These are phyloP conservation scores for Nineta flava DNA, from an alignment of 2,888 invertebrate species.

Conservation along the genomic window DNA sequence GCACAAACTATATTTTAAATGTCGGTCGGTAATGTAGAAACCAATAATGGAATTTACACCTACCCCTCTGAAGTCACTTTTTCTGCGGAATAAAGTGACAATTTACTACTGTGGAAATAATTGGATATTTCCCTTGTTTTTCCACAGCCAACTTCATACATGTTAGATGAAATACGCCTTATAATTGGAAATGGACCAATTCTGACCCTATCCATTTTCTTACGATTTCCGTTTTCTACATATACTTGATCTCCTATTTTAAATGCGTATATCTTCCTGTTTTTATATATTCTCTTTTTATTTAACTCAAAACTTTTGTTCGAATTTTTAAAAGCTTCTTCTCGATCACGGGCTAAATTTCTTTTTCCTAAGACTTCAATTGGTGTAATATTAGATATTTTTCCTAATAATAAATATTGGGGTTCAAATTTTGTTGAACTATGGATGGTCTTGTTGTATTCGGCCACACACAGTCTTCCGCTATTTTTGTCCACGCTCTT, in stretches of 20 bases:
- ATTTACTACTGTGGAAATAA: not conserved
- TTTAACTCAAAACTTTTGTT: slow-evolving; percentile 5
- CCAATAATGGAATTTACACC: no score
- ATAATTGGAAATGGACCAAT: slow-evolving; percentile 11
- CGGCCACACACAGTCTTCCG: slow-evolving; percentile 12
- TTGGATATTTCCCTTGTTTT: not conserved
- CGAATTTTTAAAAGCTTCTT: slow-evolving; percentile 2
- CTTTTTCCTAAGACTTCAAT: no score
- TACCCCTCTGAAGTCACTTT: no score
- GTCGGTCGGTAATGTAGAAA: no score
- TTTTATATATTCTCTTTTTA: slow-evolving; percentile 9
- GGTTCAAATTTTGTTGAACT: slow-evolving; percentile 12
- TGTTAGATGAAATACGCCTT: slow-evolving; percentile 8
- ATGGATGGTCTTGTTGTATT: slow-evolving; percentile 15
- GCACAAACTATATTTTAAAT: no score
- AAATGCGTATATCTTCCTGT: slow-evolving; percentile 10
- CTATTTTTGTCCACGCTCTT: slow-evolving; percentile 10
- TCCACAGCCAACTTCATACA: slow-evolving; percentile 5
- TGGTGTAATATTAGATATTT: not conserved
- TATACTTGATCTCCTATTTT: slow-evolving; percentile 14
- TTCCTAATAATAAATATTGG: slow-evolving; percentile 5
- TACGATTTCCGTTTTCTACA: slow-evolving; percentile 13
- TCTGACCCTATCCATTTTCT: slow-evolving; percentile 12
- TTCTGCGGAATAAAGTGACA: not conserved
- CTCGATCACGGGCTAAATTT: not conserved